These are phyloP conservation scores for Furcula furcula DNA, from an alignment of 2,888 invertebrate species.

Conservation along the genomic window DNA sequence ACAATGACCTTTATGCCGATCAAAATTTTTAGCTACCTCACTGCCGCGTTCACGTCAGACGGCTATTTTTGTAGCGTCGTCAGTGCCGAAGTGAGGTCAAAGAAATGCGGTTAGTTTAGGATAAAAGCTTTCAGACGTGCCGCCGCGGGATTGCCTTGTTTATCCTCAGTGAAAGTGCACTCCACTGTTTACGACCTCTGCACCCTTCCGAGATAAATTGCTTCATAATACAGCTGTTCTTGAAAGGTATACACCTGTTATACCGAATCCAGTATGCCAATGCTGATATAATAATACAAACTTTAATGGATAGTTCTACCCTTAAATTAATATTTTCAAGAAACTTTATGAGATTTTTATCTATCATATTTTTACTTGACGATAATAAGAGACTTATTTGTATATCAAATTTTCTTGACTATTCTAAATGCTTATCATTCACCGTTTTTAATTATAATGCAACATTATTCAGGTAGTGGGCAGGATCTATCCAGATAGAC, in stretches of 20 bases:
- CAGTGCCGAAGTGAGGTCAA: constrained; percentile 49
- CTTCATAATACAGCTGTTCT: constrained; percentile 1
- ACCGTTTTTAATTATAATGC: no score
- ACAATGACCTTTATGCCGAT: constrained; percentile 59
- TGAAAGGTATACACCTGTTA: not conserved
- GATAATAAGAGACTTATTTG: no score
- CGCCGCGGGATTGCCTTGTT: constrained; percentile 16
- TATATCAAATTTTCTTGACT: no score
- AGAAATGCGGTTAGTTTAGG: constrained; percentile 54
- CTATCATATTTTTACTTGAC: no score
- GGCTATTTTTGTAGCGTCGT: constrained; percentile 52
- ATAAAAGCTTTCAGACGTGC: constrained; percentile 60
- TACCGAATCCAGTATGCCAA: not conserved
- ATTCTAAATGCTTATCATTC: no score
- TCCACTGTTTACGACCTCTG: constrained; percentile 37
- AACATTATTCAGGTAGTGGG: no score
- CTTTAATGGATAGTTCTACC: no score
- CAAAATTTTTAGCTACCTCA: constrained; percentile 50
- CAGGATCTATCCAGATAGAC: no score
- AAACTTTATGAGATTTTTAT: no score
- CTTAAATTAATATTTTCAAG: no score
- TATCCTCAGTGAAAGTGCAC: constrained; percentile 42
- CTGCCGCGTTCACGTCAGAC: constrained; percentile 39
- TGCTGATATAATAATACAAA: no score
- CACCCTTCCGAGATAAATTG: constrained; percentile 16